Base-by-base conservation (phyloP, 2,113 vertebrate genomes). In the Chelonoidis abingdonii region DNA sequence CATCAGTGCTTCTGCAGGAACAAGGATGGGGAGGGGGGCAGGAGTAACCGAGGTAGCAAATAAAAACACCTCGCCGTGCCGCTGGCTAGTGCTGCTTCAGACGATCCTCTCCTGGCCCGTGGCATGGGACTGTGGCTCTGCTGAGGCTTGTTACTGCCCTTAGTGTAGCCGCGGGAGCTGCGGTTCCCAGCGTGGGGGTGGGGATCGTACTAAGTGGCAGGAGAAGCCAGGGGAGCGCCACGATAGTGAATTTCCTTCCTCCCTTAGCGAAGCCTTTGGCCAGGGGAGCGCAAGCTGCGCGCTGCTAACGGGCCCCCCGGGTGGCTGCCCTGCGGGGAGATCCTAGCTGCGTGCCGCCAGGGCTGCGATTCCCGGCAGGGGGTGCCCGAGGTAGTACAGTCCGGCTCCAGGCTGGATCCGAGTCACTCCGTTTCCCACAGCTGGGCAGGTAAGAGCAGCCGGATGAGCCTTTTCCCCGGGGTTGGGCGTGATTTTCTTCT, bases 1-100 rank as follows among this genome's bases (percentile, higher is more conserved):
- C 91, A 87, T 94, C 79, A 52, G 91, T 56, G 84, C 47, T 59
- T 35, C 84, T 87, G 25, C 75, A n/a, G 57, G 50, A 72, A 19
- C 41, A n/a, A 41, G 38, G 25, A 21, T 8, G 24, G 31, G 82
- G 11, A 19, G 16, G 8, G 41, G 52, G 13, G 41, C 41, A 41
- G 41, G 41, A 41, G 41, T 41, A 41, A 41, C 41, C 41, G 27
- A 65, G 29, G 59, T 5, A 17, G 31, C 29, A 4, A 17, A 65
- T 3, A 8, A 8, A 16, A 16, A 17, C 59, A 8, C 31, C 62
- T 8, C 31, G 62, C 35, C 35, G 14, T 2, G 62, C 16, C 62
- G 52, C 82, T 16, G 80, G 72, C 52, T 31, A 0, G 57, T 2
- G 57, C 57, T 59, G 57, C 57, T 31, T 59, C 12, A 31, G 2